These are phyloP conservation scores for Globodera rostochiensis DNA, from an alignment of 1,140 invertebrate species.

Conservation along the genomic window DNA sequence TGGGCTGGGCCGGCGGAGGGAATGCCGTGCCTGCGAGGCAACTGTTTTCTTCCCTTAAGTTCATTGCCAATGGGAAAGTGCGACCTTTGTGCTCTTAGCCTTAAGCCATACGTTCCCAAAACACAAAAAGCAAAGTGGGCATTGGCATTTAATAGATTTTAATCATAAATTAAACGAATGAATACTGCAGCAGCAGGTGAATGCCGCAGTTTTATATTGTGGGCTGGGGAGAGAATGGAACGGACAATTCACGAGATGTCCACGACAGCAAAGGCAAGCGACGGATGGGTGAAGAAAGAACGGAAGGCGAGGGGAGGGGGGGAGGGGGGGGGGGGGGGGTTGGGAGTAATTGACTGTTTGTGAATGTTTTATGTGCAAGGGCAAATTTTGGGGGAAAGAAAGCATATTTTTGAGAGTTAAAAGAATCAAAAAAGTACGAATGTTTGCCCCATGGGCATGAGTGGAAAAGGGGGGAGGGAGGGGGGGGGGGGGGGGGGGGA, in stretches of 20 bases:
- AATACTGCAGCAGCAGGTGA: background rate
- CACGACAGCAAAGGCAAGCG: background rate
- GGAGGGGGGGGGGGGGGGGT: too few species aligned
- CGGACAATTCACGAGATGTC: background rate
- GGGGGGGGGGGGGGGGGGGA: background rate
- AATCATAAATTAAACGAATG: background rate
- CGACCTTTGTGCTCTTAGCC: background rate
- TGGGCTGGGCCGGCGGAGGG: too few species aligned
- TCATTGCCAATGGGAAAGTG: background rate
- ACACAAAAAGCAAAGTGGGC: too few species aligned
- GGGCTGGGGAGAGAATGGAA: background rate
- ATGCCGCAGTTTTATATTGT: background rate
- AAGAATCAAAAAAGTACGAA: conserved; percentile 2
- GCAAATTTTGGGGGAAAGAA: background rate
- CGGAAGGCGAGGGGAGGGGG: too few species aligned
- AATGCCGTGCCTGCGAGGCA: background rate
- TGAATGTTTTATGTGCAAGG: background rate
- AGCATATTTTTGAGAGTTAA: background rate
- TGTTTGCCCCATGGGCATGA: background rate
- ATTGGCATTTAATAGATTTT: background rate
- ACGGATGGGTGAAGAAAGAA: background rate
- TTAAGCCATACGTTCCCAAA: background rate
- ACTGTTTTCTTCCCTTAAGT: background rate
- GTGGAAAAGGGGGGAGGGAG: background rate
- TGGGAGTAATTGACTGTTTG: background rate